Conservation (phyloP, 2,797 vertebrate species). For the Euthynnus affinis region DNA sequence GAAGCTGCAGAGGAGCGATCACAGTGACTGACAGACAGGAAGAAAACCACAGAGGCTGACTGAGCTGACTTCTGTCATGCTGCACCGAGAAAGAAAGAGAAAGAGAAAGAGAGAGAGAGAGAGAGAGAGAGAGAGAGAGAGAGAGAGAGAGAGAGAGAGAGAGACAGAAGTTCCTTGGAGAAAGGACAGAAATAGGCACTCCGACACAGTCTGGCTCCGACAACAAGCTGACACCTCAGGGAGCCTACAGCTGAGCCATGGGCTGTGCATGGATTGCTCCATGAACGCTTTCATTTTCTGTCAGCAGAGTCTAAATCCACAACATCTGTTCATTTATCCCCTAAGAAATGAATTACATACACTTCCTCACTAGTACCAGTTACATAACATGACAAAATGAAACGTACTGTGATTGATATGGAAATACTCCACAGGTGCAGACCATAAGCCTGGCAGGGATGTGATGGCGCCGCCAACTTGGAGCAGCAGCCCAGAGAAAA, state of each 20-base stretch:
- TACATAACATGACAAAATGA: not conserved
- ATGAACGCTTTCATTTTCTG: constrained; percentile 58
- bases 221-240: constrained; percentile 81
- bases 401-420: not conserved
- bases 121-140: not conserved
- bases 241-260: constrained; percentile 81
- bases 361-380: constrained; percentile 1
- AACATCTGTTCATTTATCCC: constrained; percentile 71
- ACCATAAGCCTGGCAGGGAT: not conserved
- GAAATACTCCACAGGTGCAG: constrained; percentile 19
- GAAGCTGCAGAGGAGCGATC: constrained; percentile 28
- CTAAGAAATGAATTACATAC: constrained; percentile 29
- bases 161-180: constrained; percentile 53
- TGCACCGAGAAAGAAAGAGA: constrained; percentile 23
- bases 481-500: not conserved
- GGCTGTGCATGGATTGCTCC: constrained; percentile 62
- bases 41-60: constrained; percentile 26
- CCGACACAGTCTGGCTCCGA: constrained; percentile 85
- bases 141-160: constrained; percentile 33
- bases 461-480: not conserved
- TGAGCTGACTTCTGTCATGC: constrained; percentile 35
- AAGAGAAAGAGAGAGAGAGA: constrained; percentile 15
- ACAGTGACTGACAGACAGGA: constrained; percentile 28
- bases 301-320: constrained; percentile 60
- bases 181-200: constrained; percentile 82